Evolutionary conservation across 2,797 vertebrate species (phyloP), one percentile per base, ranked within the genome.

Genomic region (Phataginus tricuspis): DNA sequence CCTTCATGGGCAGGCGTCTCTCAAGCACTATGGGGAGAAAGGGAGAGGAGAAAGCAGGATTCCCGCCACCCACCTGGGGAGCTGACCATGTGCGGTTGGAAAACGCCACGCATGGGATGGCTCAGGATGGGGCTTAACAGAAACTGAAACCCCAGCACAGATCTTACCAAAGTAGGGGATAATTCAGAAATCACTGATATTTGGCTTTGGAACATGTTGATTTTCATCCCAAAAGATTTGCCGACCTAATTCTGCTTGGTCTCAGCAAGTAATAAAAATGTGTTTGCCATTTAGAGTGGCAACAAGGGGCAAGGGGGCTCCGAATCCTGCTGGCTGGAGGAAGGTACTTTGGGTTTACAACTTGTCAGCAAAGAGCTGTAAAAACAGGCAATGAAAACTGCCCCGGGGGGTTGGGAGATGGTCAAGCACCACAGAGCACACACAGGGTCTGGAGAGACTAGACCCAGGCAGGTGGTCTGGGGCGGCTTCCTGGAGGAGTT

Each of bases 181-280:
- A 57, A 94, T 89, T 89, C 95, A 84, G 57, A 94, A 94, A 93
- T 91, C 95, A 71, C 45, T 94, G 97, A 84, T 95, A 75, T 92
- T 80, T 90, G 94, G 95, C 89, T 97, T 97, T 86, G 61, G 78
- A 64, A 84, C 4, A 16, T 92, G 91, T 97, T 86, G 95, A 97
- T 96, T 94, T 80, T 91, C 82, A 75, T 96, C 96, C 94, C 93
- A n/a, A 72, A 96, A 94, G 96, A 95, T 91, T 95, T 90, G 80
- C 96, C 86, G 95, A 82, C 77, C 97, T 96, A 96, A 95, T 95
- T 94, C 95, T 2, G 0, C 95, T 93, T 49, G 79, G 85, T 94
- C 97, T 95, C 97, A 85, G 87, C 86, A 91, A 96, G 89, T 92
- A 95, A 93, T 95, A 96, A 91, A 95, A 97, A 93, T 8, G 88